Conservation (phyloP, 2,888 invertebrate genomes). For the Idaea biselata region DNA sequence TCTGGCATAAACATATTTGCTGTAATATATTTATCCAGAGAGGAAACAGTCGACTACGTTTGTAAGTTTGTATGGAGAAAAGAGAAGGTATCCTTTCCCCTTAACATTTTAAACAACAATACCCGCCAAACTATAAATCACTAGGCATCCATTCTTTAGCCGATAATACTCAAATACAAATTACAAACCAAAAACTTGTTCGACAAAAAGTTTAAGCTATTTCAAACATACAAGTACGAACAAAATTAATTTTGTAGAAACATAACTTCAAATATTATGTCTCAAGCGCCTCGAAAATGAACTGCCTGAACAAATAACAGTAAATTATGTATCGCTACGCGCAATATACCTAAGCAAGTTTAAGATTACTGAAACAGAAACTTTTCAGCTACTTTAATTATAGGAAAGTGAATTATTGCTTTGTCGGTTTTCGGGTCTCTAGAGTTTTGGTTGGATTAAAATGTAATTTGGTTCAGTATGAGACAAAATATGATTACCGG, state of each 20-base stretch:
- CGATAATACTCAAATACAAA: not conserved
- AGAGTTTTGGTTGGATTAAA: not conserved
- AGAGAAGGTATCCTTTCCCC: too few species aligned
- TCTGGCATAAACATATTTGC: too few species aligned
- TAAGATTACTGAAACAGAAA: slow-evolving; percentile 20
- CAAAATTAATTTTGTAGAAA: not conserved
- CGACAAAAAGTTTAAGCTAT: not conserved
- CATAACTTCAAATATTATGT: not conserved
- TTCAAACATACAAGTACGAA: not conserved
- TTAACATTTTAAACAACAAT: not conserved
- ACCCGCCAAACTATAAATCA: not conserved
- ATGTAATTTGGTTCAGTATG: not conserved
- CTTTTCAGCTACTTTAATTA: slow-evolving; percentile 19
- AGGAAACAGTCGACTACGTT: too few species aligned
- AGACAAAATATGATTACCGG: not conserved
- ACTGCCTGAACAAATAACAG: not conserved
- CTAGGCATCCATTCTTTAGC: not conserved
- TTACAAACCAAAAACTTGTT: not conserved
- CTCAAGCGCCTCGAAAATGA: not conserved
- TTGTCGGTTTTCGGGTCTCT: not conserved
- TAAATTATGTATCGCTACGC: not conserved
- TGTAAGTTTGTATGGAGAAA: too few species aligned
- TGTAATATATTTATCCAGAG: too few species aligned
- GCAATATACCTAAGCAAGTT: not conserved
- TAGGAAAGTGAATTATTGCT: slow-evolving; percentile 13